A percentile compares a stretch with the other conserved stretches of the same genome.
phyloP scores from a whole-genome alignment of 2,113 vertebrate species.

The Mormyrus lacerda region DNA sequence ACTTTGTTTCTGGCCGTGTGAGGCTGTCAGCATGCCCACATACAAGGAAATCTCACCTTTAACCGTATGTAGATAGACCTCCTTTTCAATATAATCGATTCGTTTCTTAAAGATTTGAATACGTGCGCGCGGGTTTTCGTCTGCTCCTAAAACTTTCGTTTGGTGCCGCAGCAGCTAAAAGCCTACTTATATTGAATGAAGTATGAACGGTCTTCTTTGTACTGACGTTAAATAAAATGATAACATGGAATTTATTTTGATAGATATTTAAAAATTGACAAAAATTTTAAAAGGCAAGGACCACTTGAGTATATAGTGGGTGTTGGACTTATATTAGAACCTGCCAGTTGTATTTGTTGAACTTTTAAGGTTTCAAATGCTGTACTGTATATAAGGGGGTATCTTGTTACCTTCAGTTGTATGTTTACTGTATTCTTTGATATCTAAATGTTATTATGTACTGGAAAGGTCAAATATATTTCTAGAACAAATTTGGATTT shows the following conservation, averaged over 20 bases:
- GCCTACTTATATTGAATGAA: constrained; percentile 1
- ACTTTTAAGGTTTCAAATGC: constrained; percentile 74
- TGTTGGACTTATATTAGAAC: constrained; percentile 51
- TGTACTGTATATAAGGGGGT: constrained; percentile 78
- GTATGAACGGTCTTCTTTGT: constrained; percentile 1
- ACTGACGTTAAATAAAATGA: background rate
- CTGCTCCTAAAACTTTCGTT: constrained; percentile 5
- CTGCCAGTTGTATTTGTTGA: constrained; percentile 65
- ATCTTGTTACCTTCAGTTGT: constrained; percentile 70
- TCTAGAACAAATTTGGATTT: constrained; percentile 87
- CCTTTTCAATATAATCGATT: background rate
- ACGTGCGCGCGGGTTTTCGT: background rate
- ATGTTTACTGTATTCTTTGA: constrained; percentile 95
- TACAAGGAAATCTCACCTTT: background rate
- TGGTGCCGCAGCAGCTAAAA: background rate
- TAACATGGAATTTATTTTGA: constrained; percentile 21
- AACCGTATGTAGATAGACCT: background rate
- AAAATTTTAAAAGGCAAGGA: constrained; percentile 2
- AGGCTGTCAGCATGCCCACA: background rate
- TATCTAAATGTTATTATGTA: constrained; percentile 77
- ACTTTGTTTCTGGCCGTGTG: background rate
- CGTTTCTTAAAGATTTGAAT: constrained; percentile 5
- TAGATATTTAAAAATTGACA: background rate
- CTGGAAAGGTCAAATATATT: constrained; percentile 92
- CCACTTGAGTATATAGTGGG: constrained; percentile 14